phyloP scores from a whole-genome alignment of 2,113 vertebrate genomes.

The Rhinolophus ferrumequinum region DNA sequence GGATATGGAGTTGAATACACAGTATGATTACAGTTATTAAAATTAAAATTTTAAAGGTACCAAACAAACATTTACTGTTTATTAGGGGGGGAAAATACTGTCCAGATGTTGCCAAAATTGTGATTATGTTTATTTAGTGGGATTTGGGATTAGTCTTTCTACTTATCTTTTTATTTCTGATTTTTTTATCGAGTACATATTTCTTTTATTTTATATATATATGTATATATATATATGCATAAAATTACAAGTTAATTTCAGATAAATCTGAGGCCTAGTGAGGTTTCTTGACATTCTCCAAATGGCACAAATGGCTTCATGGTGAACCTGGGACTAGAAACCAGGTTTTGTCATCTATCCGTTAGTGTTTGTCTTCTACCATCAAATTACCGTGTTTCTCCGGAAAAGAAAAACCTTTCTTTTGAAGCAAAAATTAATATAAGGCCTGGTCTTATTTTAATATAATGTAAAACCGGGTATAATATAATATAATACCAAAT shows the following conservation, averaged over 20 bases:
- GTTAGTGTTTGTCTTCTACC: not conserved
- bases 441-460: too few species aligned
- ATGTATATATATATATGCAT: not conserved
- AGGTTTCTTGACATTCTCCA: slow-evolving; percentile 27
- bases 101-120: not conserved
- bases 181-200: not conserved
- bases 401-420: too few species aligned
- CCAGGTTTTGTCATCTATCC: not conserved
- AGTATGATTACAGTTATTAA: not conserved
- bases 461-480: too few species aligned
- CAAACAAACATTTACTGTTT: slow-evolving; percentile 4
- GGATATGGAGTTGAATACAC: not conserved
- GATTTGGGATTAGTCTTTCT: not conserved
- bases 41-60: slow-evolving; percentile 1
- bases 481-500: too few species aligned
- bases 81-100: not conserved
- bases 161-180: not conserved
- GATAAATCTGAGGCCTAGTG: not conserved
- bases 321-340: not conserved
- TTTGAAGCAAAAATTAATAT: too few species aligned
- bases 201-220: not conserved
- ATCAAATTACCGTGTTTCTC: not conserved
- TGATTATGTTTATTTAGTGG: not conserved
- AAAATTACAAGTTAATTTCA: not conserved
- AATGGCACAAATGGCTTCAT: not conserved